phyloP scores from a whole-genome alignment of 2,888 invertebrate species.

The Barypeithes pellucidus region DNA sequence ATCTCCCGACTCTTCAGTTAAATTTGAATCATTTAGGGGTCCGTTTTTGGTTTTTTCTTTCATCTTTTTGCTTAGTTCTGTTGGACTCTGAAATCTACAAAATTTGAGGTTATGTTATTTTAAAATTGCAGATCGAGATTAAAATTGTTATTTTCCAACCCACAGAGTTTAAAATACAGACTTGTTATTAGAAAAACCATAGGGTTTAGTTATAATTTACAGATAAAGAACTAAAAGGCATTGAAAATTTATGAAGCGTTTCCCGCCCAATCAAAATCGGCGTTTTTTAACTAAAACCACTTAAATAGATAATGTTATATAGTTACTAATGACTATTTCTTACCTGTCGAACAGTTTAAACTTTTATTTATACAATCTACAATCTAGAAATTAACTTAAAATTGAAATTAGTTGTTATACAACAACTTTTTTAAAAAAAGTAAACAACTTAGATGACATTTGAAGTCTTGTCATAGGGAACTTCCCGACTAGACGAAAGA shows the following conservation, averaged over 20 bases:
- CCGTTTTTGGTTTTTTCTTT: slow-evolving; percentile 52
- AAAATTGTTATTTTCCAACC: neutral
- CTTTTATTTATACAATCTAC: neutral
- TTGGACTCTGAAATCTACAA: neutral
- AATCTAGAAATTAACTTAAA: neutral
- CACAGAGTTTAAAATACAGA: neutral
- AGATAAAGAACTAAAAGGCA: neutral
- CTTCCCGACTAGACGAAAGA: too few species aligned
- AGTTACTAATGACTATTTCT: neutral
- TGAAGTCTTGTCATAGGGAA: neutral
- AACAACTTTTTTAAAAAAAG: neutral
- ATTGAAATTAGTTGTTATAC: neutral
- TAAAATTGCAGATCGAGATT: neutral
- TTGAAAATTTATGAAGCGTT: neutral
- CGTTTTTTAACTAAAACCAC: neutral
- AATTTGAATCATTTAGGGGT: slow-evolving; percentile 59
- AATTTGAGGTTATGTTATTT: slow-evolving; percentile 3
- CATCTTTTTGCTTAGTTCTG: slow-evolving; percentile 40
- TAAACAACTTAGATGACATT: neutral
- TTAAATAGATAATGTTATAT: neutral
- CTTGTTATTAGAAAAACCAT: neutral
- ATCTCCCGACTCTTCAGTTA: slow-evolving; percentile 74
- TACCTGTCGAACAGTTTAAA: neutral
- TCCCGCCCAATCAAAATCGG: neutral
- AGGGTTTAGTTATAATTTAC: neutral